These are phyloP conservation scores for Pammene fasciana DNA, from an alignment of 2,888 invertebrate species.

Conservation along the genomic window DNA sequence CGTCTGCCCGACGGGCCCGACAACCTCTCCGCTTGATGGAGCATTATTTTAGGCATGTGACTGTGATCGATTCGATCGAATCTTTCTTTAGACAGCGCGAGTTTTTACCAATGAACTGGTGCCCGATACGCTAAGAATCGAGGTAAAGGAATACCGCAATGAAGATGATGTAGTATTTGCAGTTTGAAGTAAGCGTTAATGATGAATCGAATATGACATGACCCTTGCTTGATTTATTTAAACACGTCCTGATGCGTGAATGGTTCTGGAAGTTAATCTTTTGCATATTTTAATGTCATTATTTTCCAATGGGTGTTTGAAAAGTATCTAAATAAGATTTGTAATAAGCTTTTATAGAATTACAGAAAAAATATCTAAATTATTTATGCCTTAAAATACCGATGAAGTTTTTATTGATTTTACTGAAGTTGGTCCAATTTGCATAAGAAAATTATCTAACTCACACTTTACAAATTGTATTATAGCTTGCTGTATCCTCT, in stretches of 20 bases:
- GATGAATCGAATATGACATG: constrained; percentile 66
- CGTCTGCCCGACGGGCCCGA: constrained; percentile 57
- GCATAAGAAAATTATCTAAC: not conserved
- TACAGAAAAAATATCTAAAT: too few species aligned
- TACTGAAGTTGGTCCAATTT: too few species aligned
- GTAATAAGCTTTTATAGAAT: too few species aligned
- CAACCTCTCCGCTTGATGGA: constrained; percentile 62
- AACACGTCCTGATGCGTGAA: too few species aligned
- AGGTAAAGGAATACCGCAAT: constrained; percentile 49
- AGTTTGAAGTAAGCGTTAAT: constrained; percentile 63
- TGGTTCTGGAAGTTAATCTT: too few species aligned
- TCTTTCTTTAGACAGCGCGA: constrained; percentile 71
- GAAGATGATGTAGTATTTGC: constrained; percentile 71
- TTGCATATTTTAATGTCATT: too few species aligned
- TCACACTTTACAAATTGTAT: not conserved
- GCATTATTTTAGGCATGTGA: constrained; percentile 77
- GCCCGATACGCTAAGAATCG: constrained; percentile 33
- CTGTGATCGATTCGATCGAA: constrained; percentile 80
- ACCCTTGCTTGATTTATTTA: constrained; percentile 49
- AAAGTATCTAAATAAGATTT: too few species aligned
- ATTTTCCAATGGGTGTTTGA: too few species aligned
- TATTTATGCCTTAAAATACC: too few species aligned
- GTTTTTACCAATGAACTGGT: constrained; percentile 61
- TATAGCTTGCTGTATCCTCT: constrained; percentile 8
- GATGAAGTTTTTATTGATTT: too few species aligned